Evolutionary conservation across 2,888 invertebrate genomes (phyloP), one percentile per base, ranked within the genome.

Genomic region (Stegophylla sp.): DNA sequence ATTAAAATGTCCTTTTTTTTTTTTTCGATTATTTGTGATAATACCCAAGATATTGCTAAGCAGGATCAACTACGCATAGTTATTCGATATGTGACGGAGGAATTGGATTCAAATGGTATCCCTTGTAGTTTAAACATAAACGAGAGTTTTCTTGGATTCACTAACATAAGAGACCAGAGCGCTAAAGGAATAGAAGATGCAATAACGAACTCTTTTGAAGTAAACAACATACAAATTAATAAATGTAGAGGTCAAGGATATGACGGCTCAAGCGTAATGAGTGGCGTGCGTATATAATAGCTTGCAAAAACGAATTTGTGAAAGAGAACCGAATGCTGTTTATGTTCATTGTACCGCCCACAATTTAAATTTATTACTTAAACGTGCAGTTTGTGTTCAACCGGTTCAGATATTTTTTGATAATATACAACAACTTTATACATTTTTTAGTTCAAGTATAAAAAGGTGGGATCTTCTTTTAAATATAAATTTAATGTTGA

Each of bases 1-100:
- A 53, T 67, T 81, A 34, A 71, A 71, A 43, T 61, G 63, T 34
- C 34, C 64, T 45, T 79, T 79, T 59, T 82, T 59, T 71, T 82
- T 34, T 34, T 34, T 34, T 34, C 34, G 34, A 34, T 34, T 3
- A 34, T 34, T 34, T 34, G 34, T 7, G 4, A 34, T 34, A 34
- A 34, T 7, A 34, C 34, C 3, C 34, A 34, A 34, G 34, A 34
- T 34, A 34, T 34, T 34, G 7, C 34, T 34, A 34, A 34, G 34
- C 34, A 34, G 34, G 34, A 34, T 34, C 34, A 34, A 34, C 34
- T 34, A n/a, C n/a, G 72, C 48, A 34, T 53, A 73, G 34, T 73
- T 56, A 59, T 73, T 59, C 72, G 56, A 59, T 73, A 73, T 56
- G 59, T 73, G 23, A 41, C 53, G 28, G 59, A 51, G 45, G 20